phyloP scores from a whole-genome alignment of 2,113 vertebrate genomes.

The Tragelaphus strepsiceros region DNA sequence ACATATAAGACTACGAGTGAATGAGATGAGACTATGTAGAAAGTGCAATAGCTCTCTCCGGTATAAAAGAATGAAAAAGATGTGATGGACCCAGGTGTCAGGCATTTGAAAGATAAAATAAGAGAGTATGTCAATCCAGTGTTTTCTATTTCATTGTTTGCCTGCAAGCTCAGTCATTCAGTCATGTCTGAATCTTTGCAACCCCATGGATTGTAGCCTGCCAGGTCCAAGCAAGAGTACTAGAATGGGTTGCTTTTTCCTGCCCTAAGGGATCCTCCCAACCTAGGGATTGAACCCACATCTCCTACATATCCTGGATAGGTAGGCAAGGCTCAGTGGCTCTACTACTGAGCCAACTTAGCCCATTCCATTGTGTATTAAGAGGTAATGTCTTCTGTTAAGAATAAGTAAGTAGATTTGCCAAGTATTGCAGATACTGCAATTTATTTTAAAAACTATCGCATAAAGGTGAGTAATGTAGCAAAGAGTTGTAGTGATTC shows the following conservation, averaged over 20 bases:
- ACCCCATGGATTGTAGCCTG: background rate
- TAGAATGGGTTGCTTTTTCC: background rate
- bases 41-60: background rate
- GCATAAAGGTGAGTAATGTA: background rate
- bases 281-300: background rate
- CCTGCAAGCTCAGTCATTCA: background rate
- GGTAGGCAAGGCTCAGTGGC: background rate
- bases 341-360: background rate
- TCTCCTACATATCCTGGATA: background rate
- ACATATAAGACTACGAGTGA: background rate
- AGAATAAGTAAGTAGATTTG: background rate
- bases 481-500: background rate
- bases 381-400: background rate
- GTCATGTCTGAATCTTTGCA: background rate
- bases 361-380: background rate
- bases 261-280: background rate
- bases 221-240: background rate
- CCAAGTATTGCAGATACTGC: background rate
- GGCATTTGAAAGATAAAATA: background rate
- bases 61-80: background rate
- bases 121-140: background rate
- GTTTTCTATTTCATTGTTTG: background rate
- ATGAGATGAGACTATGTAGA: background rate
- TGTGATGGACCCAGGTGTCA: background rate
- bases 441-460: background rate